phyloP scores from a whole-genome alignment of 2,888 invertebrate species.

The Syritta pipiens region DNA sequence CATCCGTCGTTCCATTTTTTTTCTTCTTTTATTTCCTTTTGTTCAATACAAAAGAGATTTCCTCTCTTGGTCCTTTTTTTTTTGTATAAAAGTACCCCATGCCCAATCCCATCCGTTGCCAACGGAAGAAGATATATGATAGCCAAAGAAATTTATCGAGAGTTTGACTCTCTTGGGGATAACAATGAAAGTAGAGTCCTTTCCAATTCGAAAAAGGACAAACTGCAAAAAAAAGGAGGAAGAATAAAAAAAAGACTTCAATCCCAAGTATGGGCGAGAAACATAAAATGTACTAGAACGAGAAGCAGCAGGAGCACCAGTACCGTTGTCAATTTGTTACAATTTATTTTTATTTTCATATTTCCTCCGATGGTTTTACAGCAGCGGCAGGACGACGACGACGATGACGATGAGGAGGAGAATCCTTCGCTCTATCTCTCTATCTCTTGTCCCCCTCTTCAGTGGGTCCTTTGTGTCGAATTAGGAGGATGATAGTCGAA shows the following conservation, averaged over 20 bases:
- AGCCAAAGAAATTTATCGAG: conserved; percentile 66
- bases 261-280: conserved; percentile 22
- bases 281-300: conserved; percentile 52
- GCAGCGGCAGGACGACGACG: too few species aligned
- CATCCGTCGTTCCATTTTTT: conserved; percentile 9
- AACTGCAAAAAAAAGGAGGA: conserved; percentile 9
- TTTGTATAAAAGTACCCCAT: conserved; percentile 3
- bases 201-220: conserved; percentile 53
- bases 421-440: not conserved
- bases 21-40: conserved; percentile 46
- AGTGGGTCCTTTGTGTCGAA: conserved; percentile 64
- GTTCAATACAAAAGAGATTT: conserved; percentile 61
- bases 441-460: conserved; percentile 13
- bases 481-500: conserved; percentile 63
- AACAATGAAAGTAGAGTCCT: conserved; percentile 64
- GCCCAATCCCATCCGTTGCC: conserved; percentile 48
- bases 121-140: conserved; percentile 65
- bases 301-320: conserved; percentile 30
- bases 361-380: conserved; percentile 35
- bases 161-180: conserved; percentile 57
- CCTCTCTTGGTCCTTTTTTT: conserved; percentile 10
- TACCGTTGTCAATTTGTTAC: conserved; percentile 67
- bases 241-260: conserved; percentile 13
- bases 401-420: too few species aligned
- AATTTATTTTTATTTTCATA: conserved; percentile 69